Conservation (phyloP, 2,888 invertebrate species). For the Beris morrisii region DNA sequence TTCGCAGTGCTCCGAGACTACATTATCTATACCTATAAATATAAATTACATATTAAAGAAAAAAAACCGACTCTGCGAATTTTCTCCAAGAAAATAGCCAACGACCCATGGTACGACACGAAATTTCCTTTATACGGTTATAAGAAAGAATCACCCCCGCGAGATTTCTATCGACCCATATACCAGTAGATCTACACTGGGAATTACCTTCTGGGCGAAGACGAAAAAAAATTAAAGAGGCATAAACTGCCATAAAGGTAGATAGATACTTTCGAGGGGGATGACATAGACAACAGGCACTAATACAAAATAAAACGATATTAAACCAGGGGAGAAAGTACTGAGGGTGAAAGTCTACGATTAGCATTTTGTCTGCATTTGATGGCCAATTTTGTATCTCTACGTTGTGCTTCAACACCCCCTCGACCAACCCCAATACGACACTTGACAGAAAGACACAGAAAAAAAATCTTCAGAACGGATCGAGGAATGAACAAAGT, state of each 20-base stretch:
- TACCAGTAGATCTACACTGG: neutral
- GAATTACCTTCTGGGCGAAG: neutral
- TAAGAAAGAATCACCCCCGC: conserved; percentile 8
- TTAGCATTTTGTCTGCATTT: conserved; percentile 44
- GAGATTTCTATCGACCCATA: conserved; percentile 8
- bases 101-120: too few relatives aligned
- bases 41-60: too few relatives aligned
- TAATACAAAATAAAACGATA: neutral
- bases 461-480: neutral
- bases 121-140: conserved; percentile 9
- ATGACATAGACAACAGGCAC: too few relatives aligned
- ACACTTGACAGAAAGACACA: neutral
- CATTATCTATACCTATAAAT: too few relatives aligned
- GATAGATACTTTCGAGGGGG: conserved; percentile 15
- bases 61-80: too few relatives aligned
- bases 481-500: neutral
- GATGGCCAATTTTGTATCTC: conserved; percentile 42
- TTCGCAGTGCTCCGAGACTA: too few relatives aligned
- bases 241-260: conserved; percentile 23
- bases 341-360: conserved; percentile 41
- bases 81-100: too few relatives aligned
- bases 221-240: conserved; percentile 17
- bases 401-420: conserved; percentile 28
- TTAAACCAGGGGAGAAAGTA: conserved; percentile 30
- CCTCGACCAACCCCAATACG: neutral